Conservation (phyloP, 2,888 invertebrate species). For the Sturmia bella region DNA sequence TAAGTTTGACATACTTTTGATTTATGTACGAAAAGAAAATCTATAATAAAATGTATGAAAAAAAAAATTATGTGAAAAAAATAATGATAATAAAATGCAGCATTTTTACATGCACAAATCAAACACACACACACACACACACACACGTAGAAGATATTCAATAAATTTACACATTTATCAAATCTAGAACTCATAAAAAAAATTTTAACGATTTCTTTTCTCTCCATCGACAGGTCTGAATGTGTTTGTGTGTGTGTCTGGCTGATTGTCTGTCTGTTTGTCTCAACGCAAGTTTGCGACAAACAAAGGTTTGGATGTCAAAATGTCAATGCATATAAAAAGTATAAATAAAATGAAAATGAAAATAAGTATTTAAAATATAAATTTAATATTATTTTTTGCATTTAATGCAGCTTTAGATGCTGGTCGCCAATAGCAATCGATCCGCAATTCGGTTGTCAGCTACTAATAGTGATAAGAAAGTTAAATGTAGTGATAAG, state of each 20-base stretch:
- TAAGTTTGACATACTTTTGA: conserved; percentile 64
- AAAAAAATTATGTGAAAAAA: background rate
- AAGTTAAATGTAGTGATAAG: no score
- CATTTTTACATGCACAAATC: conserved; percentile 1
- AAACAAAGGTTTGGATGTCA: conserved; percentile 47
- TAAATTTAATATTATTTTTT: background rate
- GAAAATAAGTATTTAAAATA: conserved; percentile 24
- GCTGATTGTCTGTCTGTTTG: background rate
- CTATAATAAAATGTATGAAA: background rate
- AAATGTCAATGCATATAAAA: conserved; percentile 41
- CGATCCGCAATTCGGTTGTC: no score
- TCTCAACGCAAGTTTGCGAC: background rate
- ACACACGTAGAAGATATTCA: conserved; percentile 43
- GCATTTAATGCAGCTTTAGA: no score
- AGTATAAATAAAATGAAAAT: conserved; percentile 23
- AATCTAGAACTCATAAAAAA: conserved; percentile 45
- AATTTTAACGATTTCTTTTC: conserved; percentile 40
- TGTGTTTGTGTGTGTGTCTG: background rate
- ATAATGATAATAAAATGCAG: background rate
- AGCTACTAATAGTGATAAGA: no score
- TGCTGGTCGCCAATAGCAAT: no score
- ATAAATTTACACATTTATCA: conserved; percentile 61
- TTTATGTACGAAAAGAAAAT: conserved; percentile 56
- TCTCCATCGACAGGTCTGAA: background rate
- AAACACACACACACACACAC: no score